Conservation (phyloP, 1,140 invertebrate genomes). For the Schlechtendalia chinensis region DNA sequence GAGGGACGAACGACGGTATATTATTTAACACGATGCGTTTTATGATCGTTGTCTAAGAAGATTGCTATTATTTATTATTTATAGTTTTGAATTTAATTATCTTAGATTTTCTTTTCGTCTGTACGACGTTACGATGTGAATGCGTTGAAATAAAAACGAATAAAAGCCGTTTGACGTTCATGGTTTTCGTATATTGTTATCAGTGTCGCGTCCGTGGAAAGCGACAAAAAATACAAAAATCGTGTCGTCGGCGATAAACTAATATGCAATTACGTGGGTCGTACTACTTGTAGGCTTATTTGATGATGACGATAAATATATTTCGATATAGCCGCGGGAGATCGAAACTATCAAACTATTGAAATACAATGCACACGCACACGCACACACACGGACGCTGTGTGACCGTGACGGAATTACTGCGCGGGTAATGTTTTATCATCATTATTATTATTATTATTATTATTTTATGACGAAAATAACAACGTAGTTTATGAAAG, state of each 20-base stretch:
- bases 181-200: too few relatives aligned
- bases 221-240: too few relatives aligned
- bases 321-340: too few relatives aligned
- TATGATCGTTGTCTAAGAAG: background rate
- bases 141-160: too few relatives aligned
- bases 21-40: background rate
- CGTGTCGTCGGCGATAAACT: too few relatives aligned
- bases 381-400: too few relatives aligned
- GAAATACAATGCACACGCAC: conserved; percentile 7
- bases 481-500: conserved; percentile 24
- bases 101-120: too few relatives aligned
- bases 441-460: too few relatives aligned
- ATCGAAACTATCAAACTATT: conserved; percentile 1
- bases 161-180: too few relatives aligned
- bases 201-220: too few relatives aligned
- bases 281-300: background rate
- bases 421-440: conserved; percentile 2
- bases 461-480: conserved; percentile 12
- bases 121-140: too few relatives aligned
- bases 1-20: background rate
- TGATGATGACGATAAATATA: background rate
- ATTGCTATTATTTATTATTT: background rate
- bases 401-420: background rate
- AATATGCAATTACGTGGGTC: background rate
- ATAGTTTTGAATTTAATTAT: too few relatives aligned